These are phyloP conservation scores for Poecilia latipinna DNA, from an alignment of 2,113 vertebrate species.

Conservation along the genomic window DNA sequence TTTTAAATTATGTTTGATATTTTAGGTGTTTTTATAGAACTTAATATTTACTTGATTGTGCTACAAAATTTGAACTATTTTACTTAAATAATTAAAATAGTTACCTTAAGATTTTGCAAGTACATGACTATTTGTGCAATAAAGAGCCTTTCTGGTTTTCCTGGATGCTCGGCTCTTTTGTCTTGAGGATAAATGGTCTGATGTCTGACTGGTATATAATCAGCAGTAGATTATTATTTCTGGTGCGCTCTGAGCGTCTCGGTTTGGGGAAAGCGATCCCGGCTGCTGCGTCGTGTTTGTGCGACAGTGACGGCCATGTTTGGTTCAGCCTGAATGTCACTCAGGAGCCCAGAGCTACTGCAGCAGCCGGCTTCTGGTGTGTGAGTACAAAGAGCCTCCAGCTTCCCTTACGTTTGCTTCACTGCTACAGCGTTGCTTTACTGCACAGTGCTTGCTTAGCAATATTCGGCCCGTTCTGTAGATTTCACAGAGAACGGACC, in stretches of 20 bases:
- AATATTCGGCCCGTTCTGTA: conserved; percentile 39
- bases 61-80: neutral
- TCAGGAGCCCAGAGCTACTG: conserved; percentile 11
- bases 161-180: neutral
- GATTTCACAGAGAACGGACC: conserved; percentile 5
- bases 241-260: neutral
- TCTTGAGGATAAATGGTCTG: neutral
- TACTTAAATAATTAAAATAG: neutral
- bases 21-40: no score
- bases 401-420: conserved; percentile 40
- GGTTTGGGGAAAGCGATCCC: conserved; percentile 16
- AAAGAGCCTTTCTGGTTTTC: neutral
- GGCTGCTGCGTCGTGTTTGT: conserved; percentile 54
- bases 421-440: conserved; percentile 19
- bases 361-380: conserved; percentile 39
- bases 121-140: neutral
- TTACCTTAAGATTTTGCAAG: neutral
- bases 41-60: no score
- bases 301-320: conserved; percentile 41
- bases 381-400: conserved; percentile 50
- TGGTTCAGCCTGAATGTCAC: conserved; percentile 59
- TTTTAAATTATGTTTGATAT: no score
- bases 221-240: neutral
- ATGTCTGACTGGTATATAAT: neutral
- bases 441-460: conserved; percentile 36